Conservation (phyloP, 1,140 invertebrate species). For the Macrobrachium rosenbergii region DNA sequence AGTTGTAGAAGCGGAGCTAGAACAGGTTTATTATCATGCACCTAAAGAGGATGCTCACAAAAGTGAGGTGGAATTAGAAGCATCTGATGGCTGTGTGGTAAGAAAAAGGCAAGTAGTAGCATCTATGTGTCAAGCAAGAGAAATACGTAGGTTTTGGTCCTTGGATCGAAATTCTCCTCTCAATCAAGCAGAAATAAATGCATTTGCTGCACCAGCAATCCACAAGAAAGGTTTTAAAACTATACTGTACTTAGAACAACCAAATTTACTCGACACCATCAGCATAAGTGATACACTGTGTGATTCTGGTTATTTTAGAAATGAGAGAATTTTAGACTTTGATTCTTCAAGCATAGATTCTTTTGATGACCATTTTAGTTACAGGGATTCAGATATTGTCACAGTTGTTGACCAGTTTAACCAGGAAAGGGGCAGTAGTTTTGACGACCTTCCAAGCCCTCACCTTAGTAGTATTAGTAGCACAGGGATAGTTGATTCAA, state of each 20-base stretch:
- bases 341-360: conserved; percentile 57
- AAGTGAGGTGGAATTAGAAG: conserved; percentile 49
- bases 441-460: conserved; percentile 60
- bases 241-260: conserved; percentile 53
- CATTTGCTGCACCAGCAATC: conserved; percentile 25
- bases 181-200: conserved; percentile 46
- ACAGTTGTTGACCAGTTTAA: conserved; percentile 47
- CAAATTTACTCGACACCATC: conserved; percentile 55
- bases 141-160: conserved; percentile 55
- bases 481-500: conserved; percentile 32
- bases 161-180: conserved; percentile 46
- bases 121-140: conserved; percentile 50
- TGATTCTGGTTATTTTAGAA: conserved; percentile 45
- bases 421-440: conserved; percentile 38
- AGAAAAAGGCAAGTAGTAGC: conserved; percentile 52
- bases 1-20: conserved; percentile 58
- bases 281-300: conserved; percentile 59
- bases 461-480: conserved; percentile 53
- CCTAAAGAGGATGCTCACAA: conserved; percentile 41
- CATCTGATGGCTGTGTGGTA: conserved; percentile 49
- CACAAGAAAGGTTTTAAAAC: conserved; percentile 50
- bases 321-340: conserved; percentile 46
- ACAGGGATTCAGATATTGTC: conserved; percentile 47
- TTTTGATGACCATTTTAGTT: conserved; percentile 50
- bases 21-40: conserved; percentile 54